Base-by-base conservation (phyloP, 1,140 invertebrate genomes). In the Drosophila subpulchrella region DNA sequence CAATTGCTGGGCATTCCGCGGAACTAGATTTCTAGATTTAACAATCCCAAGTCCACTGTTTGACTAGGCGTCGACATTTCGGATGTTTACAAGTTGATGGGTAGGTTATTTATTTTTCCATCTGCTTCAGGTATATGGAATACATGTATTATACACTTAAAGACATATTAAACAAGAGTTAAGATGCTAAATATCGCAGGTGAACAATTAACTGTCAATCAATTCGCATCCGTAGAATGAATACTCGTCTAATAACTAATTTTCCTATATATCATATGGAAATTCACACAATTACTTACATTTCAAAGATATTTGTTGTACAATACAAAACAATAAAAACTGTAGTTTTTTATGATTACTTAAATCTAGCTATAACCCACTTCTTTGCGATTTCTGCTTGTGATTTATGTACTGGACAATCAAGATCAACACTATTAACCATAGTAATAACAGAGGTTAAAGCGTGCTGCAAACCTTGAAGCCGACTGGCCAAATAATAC, bases 1-100 rank as follows among this genome's bases (percentile, higher is more conserved):
- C 68, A 72, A 72, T 34, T 71, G 68, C 8, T 20, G 66, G 67
- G 44, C 53, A 71, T 71, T 72, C 66, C 68, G 53, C 68, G 53
- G 66, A 72, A 72, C 65, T 57, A 39, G 47, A 66, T 53, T 44
- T 27, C 65, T 47, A 39, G 47, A 66, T 66, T 44, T 24, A 55
- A 68, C 39, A 68, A 17, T 47, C 17, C 39, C 20, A 1, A 32
- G 30, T 41, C 20, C 13, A 27, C 30, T 71, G 17, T 72, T 72
- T 58, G 68, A 58, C 66, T 58, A 50, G 65, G 68, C 66, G 66
- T 71, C 66, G 36, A 71, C 68, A 58, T 46, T 57, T 58, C 44
- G 66, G 66, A 58, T 72, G 68, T 72, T 71, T 72, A 71, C 34
- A 17, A 7, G 6, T n/a, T n/a, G 44, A 58, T 41, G 34, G 50